Evolutionary conservation across 2,797 vertebrate genomes (phyloP).

Genomic region (Gymnothorax javanicus): DNA sequence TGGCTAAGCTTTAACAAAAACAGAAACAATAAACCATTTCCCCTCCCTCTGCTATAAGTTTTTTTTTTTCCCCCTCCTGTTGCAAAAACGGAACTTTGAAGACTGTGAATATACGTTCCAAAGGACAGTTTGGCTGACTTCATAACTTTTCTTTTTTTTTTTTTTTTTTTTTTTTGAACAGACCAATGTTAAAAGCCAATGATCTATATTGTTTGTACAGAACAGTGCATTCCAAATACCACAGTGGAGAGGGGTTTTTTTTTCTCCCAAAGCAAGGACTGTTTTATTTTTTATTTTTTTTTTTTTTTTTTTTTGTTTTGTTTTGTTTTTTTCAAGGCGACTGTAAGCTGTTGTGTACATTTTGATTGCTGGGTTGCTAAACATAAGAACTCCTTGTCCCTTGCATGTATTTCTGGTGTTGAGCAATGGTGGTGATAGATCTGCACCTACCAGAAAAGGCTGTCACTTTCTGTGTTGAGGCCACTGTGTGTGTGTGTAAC

Average conservation of each 20-base stretch:
- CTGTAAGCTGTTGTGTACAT: slow-evolving; percentile 80
- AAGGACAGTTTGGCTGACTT: slow-evolving; percentile 80
- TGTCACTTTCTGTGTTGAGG: slow-evolving; percentile 77
- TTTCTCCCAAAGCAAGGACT: slow-evolving; percentile 80
- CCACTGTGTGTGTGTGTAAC: slow-evolving; percentile 82
- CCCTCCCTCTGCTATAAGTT: slow-evolving; percentile 75
- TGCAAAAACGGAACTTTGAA: slow-evolving; percentile 97
- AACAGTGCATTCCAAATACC: slow-evolving; percentile 86
- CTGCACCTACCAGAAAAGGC: slow-evolving; percentile 70
- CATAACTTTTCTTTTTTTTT: slow-evolving; percentile 43
- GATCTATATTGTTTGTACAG: slow-evolving; percentile 83
- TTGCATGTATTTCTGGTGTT: slow-evolving; percentile 65
- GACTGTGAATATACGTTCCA: slow-evolving; percentile 95
- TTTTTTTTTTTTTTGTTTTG: slow-evolving; percentile 54
- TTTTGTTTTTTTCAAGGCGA: slow-evolving; percentile 72
- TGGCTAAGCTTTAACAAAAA: slow-evolving; percentile 90
- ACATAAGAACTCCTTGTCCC: slow-evolving; percentile 64
- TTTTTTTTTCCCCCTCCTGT: slow-evolving; percentile 65
- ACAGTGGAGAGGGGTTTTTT: slow-evolving; percentile 72
- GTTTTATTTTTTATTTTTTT: slow-evolving; percentile 66
- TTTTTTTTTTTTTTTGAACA: slow-evolving; percentile 76
- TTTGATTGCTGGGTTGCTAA: slow-evolving; percentile 70
- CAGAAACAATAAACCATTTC: slow-evolving; percentile 82
- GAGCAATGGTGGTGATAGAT: slow-evolving; percentile 62
- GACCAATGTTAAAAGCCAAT: slow-evolving; percentile 86